Evolutionary conservation across 2,888 invertebrate genomes (phyloP), one percentile per base, ranked within the genome.

Genomic region (Physocephala rufipes): DNA sequence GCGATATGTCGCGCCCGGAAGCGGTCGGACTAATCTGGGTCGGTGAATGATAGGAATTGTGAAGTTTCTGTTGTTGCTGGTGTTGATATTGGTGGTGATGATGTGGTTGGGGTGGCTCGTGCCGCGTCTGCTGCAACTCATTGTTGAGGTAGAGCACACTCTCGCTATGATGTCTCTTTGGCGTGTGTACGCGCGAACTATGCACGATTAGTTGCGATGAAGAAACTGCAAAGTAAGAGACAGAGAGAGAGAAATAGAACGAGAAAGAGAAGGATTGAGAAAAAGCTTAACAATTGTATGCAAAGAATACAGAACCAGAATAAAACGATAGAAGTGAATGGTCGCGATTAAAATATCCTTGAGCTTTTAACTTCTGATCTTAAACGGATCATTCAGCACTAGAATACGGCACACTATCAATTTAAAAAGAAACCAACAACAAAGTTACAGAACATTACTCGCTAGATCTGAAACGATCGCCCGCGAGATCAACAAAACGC

Each of bases 121-220:
- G 28, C 24, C 58, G 75, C 43, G 77, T 74, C 67, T 77, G 74
- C 72, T 78, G 76, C 68, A 80, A 82, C 69, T 87, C 88, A 16
- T 88, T 87, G 75, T 89, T 89, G 80, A 92, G 89, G 80, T 92
- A 92, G 58, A 92, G 85, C 28, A 93, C 91, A 80, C 92, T 92
- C 84, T 93, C 93, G 64, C 92, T 92, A 80, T 92, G 90, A 83
- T 93, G 93, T 70, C 92, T 88, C 84, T 93, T 92, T 15, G 93
- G 93, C 61, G 92, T 91, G 80, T 91, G 90, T 28, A 94, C 93
- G 72, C 92, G 87, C 45, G 93, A 91, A 79, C 93, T 93, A 80
- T 93, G 93, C 58, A 90, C 93, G 75, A 93, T 92, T 74, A 91
- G 87, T 80, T 91, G 92, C 76, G 88, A 86, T 69, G 88, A 86